Conservation (phyloP, 2,113 vertebrate species). For the Chelonoidis abingdonii region DNA sequence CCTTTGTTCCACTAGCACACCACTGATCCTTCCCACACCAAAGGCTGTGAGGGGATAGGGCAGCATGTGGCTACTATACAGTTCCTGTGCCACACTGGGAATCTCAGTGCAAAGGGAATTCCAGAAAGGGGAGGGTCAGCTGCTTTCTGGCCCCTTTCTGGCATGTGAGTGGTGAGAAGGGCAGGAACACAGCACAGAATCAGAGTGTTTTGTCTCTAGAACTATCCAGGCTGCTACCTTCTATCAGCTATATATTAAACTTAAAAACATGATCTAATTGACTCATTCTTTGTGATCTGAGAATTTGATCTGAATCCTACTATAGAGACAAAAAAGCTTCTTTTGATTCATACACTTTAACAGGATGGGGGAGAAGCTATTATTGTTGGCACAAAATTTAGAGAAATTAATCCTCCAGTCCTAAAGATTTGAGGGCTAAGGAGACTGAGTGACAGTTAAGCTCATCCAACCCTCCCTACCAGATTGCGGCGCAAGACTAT, state of each 20-base stretch:
- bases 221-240: background rate
- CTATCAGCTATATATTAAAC: background rate
- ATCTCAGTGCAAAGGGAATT: background rate
- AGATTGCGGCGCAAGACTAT: conserved; percentile 34
- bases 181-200: background rate
- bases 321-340: conserved; percentile 64
- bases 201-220: background rate
- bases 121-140: fast-evolving
- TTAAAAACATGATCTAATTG: background rate
- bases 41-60: background rate
- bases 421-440: conserved; percentile 71
- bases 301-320: conserved; percentile 65
- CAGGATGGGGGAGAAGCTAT: conserved; percentile 40
- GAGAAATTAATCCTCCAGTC: conserved; percentile 68
- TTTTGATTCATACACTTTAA: conserved; percentile 45
- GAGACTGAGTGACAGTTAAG: conserved; percentile 46
- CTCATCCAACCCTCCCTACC: conserved; percentile 44
- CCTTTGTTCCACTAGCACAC: no score
- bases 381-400: conserved; percentile 73
- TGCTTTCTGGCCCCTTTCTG: background rate
- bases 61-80: fast-evolving
- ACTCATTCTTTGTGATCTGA: conserved; percentile 20
- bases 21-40: background rate
- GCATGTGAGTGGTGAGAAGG: fast-evolving
- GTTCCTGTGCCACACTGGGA: background rate